Evolutionary conservation across 2,888 invertebrate genomes (phyloP).

Genomic region (Aspidiotus destructor): DNA sequence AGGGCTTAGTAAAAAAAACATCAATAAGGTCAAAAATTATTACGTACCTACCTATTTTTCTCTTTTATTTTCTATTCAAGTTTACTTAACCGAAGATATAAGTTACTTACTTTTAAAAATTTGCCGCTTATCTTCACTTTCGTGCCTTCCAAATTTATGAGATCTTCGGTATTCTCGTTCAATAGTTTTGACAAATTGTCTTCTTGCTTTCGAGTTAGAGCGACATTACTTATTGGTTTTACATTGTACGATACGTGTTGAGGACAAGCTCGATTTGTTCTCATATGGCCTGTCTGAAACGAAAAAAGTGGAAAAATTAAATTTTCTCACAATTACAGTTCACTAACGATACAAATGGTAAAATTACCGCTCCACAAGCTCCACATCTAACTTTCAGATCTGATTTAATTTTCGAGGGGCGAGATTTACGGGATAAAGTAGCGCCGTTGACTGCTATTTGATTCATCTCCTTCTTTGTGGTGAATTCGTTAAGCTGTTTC

Average conservation of each 20-base stretch:
- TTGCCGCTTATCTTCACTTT: slow-evolving; percentile 84
- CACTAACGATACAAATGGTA: background rate
- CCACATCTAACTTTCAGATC: slow-evolving; percentile 90
- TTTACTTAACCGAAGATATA: no score
- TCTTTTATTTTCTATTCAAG: no score
- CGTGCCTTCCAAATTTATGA: slow-evolving; percentile 88
- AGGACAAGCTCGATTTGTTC: slow-evolving; percentile 96
- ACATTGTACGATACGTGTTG: slow-evolving; percentile 58
- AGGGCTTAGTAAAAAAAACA: no score
- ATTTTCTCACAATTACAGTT: no score
- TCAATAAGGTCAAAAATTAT: no score
- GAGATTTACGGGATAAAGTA: slow-evolving; percentile 42
- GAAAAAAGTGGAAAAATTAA: background rate
- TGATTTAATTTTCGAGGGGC: slow-evolving; percentile 64
- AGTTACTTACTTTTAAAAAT: slow-evolving; percentile 52
- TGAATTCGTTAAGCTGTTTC: no score
- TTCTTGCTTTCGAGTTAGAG: slow-evolving; percentile 67
- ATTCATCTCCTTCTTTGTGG: background rate
- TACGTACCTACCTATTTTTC: no score
- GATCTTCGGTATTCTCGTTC: slow-evolving; percentile 62
- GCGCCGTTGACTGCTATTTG: no score
- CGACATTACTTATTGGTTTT: slow-evolving; percentile 55
- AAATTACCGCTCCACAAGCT: slow-evolving; percentile 62
- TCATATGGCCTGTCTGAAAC: slow-evolving; percentile 50
- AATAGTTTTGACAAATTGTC: slow-evolving; percentile 64